Evolutionary conservation across 1,140 invertebrate genomes (phyloP), one percentile per base, ranked within the genome.

Genomic region (Caenorhabditis tropicalis): DNA sequence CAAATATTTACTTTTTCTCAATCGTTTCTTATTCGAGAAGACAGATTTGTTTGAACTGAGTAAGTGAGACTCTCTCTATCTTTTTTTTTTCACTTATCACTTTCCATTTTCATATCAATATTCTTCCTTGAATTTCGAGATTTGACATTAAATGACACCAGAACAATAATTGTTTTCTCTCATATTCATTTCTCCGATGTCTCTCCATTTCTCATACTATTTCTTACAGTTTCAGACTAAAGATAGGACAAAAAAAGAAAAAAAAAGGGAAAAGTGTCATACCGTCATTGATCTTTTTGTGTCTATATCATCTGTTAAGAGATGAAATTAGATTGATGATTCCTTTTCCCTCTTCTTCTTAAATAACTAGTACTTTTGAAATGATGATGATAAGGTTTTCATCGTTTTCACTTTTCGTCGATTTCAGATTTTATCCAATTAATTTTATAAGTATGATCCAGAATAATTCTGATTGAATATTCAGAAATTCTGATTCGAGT

Each of bases 1-100:
- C 65, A 74, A 74, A 74, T 74, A 74, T 74, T 74, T 74, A 36
- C n/a, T 56, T 27, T 56, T n/a, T 39, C 65, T 39, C 36, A 4
- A 4, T 39, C 10, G 27, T 39, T 74, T 58, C 6, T 27, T 43
- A 6, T 43, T 43, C 39, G 12, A 43, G 5, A n/a, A n/a, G n/a
- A 65, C 10, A 24, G 65, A 74, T 43, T 19, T 74, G 21, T 60
- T 60, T 60, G 58, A 27, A 60, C 33, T 60, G 65, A 74, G 65
- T 74, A 74, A 74, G 16, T 74, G 33, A 43, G 21, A 5, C 19
- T 60, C 16, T 33, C 19, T 27, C 31, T 16, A 33, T 5, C 58
- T 21, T 5, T 6, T 21, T 5, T 6, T 24, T 27, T 5, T 27
- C 10, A 24, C 53, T 29, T 24, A 58, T 58, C n/a, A 27, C 10